phyloP scores from a whole-genome alignment of 1,140 invertebrate species.

The Amyelois transitella region DNA sequence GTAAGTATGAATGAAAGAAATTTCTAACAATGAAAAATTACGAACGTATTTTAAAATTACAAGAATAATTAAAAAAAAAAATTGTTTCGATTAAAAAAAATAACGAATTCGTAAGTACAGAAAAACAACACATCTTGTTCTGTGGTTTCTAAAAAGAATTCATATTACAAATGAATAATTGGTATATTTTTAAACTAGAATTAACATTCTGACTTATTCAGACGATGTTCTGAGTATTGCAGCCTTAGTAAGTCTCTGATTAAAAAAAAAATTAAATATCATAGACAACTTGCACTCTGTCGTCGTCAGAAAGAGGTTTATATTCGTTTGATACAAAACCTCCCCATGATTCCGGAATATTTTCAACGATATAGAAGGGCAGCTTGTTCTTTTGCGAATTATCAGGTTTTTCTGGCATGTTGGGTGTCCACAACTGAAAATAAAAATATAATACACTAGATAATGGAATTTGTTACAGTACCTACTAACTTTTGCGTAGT shows the following conservation, averaged over 20 bases:
- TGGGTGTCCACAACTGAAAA: constrained; percentile 25
- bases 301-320: constrained; percentile 25
- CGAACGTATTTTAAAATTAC: too few relatives aligned
- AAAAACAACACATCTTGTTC: too few relatives aligned
- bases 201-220: too few relatives aligned
- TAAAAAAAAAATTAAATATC: constrained; percentile 19
- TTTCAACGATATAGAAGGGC: constrained; percentile 20
- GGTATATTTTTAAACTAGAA: too few relatives aligned
- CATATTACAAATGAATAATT: too few relatives aligned
- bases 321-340: constrained; percentile 22
- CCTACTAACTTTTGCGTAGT: not conserved
- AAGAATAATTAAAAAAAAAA: too few relatives aligned
- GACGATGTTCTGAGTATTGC: too few relatives aligned
- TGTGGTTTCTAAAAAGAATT: too few relatives aligned
- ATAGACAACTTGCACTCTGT: constrained; percentile 24
- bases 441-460: not conserved
- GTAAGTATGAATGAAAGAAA: too few relatives aligned
- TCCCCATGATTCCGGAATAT: constrained; percentile 28
- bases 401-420: constrained; percentile 16
- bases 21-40: too few relatives aligned
- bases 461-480: not conserved
- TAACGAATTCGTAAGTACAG: too few relatives aligned
- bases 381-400: constrained; percentile 7
- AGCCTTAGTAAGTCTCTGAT: constrained; percentile 10
- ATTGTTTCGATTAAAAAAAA: too few relatives aligned